Evolutionary conservation across 1,140 invertebrate genomes (phyloP).

Genomic region (Heliothis virescens): DNA sequence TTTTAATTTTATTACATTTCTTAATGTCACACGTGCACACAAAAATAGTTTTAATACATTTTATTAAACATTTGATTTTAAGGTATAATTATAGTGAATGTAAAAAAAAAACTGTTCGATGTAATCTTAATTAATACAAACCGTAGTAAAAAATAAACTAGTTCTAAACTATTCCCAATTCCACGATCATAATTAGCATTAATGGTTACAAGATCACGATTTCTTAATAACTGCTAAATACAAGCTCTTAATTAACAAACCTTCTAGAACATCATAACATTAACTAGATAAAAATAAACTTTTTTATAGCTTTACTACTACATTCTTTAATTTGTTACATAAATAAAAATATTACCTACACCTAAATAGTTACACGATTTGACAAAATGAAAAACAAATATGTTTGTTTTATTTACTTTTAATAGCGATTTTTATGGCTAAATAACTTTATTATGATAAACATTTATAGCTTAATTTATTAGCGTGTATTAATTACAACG

Average conservation of each 20-base stretch:
- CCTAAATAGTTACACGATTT: not conserved
- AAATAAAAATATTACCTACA: not conserved
- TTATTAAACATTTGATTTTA: too few relatives aligned
- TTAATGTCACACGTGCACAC: too few relatives aligned
- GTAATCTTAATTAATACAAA: too few relatives aligned
- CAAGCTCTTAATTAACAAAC: slow-evolving; percentile 4
- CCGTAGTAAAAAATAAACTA: not conserved
- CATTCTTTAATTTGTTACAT: not conserved
- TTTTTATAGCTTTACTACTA: not conserved
- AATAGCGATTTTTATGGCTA: not conserved
- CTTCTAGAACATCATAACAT: not conserved
- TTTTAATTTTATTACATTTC: not conserved
- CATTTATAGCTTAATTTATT: slow-evolving; percentile 16
- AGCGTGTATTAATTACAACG: slow-evolving; percentile 6
- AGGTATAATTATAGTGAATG: too few relatives aligned
- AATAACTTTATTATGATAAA: not conserved
- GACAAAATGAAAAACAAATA: not conserved
- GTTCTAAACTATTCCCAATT: not conserved
- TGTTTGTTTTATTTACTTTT: not conserved
- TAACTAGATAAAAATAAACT: not conserved
- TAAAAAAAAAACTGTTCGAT: too few relatives aligned
- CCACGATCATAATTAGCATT: not conserved
- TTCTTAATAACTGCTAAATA: slow-evolving; percentile 1
- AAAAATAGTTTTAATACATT: too few relatives aligned
- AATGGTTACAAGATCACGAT: not conserved